Evolutionary conservation across 2,888 invertebrate genomes (phyloP).

Genomic region (Tupiocoris notatus): DNA sequence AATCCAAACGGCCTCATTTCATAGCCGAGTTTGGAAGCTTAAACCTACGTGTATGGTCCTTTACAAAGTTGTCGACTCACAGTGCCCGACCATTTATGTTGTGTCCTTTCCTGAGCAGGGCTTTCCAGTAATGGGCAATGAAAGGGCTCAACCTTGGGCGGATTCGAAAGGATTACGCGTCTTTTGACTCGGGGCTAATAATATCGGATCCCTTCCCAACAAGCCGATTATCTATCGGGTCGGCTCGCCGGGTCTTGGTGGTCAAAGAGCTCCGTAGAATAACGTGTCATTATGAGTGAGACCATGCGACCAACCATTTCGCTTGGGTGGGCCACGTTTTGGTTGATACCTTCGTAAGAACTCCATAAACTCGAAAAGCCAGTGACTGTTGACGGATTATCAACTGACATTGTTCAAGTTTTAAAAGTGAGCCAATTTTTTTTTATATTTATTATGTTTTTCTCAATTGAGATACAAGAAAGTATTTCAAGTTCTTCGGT

Average conservation of each 20-base stretch:
- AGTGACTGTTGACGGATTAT: no score
- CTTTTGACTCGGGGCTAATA: slow-evolving; percentile 7
- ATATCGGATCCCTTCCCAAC: background rate
- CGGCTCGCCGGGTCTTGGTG: background rate
- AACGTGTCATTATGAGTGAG: background rate
- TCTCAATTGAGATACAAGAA: no score
- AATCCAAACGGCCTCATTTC: no score
- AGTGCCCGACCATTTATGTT: background rate
- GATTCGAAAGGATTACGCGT: slow-evolving; percentile 3
- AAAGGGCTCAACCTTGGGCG: background rate
- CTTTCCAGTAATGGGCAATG: background rate
- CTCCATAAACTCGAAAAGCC: no score
- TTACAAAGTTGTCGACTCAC: background rate
- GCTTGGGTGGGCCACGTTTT: background rate
- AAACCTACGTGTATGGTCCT: background rate
- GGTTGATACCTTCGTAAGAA: no score
- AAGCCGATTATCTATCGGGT: slow-evolving; percentile 4
- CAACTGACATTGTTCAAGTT: no score
- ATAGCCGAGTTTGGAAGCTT: background rate
- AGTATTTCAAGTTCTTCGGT: no score
- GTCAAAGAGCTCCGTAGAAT: background rate
- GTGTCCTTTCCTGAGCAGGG: background rate
- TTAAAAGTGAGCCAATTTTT: no score
- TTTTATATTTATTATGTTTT: no score
- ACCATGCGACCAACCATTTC: background rate